Evolutionary conservation across 2,888 invertebrate genomes (phyloP).

Genomic region (Polydrusus cervinus): DNA sequence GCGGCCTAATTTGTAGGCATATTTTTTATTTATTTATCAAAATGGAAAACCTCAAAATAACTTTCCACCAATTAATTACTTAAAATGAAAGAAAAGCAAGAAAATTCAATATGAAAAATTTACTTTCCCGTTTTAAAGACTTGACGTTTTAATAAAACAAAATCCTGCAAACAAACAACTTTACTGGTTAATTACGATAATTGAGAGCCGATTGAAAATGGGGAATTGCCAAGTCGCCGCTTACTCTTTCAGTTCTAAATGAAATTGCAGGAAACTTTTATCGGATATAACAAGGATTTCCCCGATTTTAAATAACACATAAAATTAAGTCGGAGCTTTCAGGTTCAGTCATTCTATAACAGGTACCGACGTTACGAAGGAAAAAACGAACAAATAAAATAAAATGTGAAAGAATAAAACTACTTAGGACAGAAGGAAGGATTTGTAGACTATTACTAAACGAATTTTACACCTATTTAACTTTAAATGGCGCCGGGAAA

Average conservation of each 20-base stretch:
- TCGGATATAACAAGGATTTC: conserved; percentile 61
- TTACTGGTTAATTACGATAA: conserved; percentile 66
- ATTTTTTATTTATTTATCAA: not conserved
- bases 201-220: conserved; percentile 64
- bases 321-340: conserved; percentile 65
- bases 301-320: conserved; percentile 66
- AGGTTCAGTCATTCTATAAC: conserved; percentile 49
- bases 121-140: conserved; percentile 62
- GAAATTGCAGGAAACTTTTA: conserved; percentile 63
- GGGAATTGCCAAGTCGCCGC: conserved; percentile 39
- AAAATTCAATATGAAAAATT: conserved; percentile 18
- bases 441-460: conserved; percentile 69
- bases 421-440: conserved; percentile 59
- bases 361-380: conserved; percentile 49
- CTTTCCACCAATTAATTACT: conserved; percentile 13
- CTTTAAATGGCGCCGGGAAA: conserved; percentile 67
- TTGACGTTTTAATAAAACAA: conserved; percentile 57
- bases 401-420: conserved; percentile 56
- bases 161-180: conserved; percentile 60
- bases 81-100: conserved; percentile 4
- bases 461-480: conserved; percentile 72
- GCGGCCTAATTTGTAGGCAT: too few species aligned
- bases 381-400: conserved; percentile 56
- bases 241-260: conserved; percentile 60
- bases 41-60: not conserved